Percentiles rank a stretch among this genome's conserved stretches.
phyloP scores from a whole-genome alignment of 2,888 invertebrate genomes.

The Cataglyphis cursor region DNA sequence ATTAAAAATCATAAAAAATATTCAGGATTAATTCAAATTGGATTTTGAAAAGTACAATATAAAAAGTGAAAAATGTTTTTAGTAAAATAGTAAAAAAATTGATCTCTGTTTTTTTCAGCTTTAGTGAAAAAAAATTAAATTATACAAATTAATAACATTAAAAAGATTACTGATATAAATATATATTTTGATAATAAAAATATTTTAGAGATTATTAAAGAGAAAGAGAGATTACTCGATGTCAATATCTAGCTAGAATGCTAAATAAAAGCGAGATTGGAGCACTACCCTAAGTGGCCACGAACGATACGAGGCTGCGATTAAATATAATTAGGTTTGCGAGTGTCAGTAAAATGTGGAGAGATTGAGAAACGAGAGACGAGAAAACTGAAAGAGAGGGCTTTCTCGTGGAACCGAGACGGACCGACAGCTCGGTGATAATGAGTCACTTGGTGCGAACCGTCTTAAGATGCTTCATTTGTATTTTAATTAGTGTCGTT shows the following conservation, averaged over 20 bases:
- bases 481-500: slow-evolving; percentile 92
- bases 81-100: background rate
- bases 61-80: background rate
- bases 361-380: slow-evolving; percentile 69
- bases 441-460: slow-evolving; percentile 86
- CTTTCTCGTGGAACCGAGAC: slow-evolving; percentile 70
- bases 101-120: background rate
- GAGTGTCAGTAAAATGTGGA: slow-evolving; percentile 79
- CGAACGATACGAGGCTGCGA: slow-evolving; percentile 71
- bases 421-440: slow-evolving; percentile 82
- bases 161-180: background rate
- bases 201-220: background rate
- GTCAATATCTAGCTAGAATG: background rate
- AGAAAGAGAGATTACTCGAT: background rate
- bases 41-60: background rate
- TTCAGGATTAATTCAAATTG: background rate
- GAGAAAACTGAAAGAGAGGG: slow-evolving; percentile 65
- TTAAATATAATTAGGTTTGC: slow-evolving; percentile 82
- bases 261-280: slow-evolving; percentile 12
- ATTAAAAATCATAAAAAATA: background rate
- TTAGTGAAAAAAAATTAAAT: background rate
- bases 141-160: background rate
- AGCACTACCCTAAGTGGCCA: slow-evolving; percentile 53
- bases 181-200: background rate
- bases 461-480: slow-evolving; percentile 91